Conservation (phyloP, 2,888 invertebrate genomes). For the Cryptophagus acutangulus region DNA sequence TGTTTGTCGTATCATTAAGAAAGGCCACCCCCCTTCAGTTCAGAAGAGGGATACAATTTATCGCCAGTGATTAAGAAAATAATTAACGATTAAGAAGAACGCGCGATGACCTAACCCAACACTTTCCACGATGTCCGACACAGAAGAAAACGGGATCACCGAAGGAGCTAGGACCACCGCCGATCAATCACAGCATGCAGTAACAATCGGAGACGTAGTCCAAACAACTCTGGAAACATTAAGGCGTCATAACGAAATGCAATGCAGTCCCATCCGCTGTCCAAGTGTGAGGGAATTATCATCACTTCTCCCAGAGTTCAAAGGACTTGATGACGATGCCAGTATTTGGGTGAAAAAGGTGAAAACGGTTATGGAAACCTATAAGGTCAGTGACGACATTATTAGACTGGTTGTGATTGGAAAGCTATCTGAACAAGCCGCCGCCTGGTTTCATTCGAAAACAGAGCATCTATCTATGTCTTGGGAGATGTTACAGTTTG, state of each 20-base stretch:
- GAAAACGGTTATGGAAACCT: slow-evolving; percentile 10
- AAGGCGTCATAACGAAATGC: slow-evolving; percentile 4
- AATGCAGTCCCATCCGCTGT: not conserved
- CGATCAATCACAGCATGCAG: too few relatives aligned
- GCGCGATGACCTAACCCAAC: too few relatives aligned
- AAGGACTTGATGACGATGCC: slow-evolving; percentile 8
- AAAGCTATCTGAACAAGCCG: slow-evolving; percentile 11
- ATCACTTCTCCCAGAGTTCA: slow-evolving; percentile 12
- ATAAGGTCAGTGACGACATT: slow-evolving; percentile 13
- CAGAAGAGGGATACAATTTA: too few relatives aligned
- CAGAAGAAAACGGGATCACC: too few relatives aligned
- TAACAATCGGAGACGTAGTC: slow-evolving; percentile 3
- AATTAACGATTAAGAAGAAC: too few relatives aligned
- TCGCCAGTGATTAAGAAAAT: too few relatives aligned
- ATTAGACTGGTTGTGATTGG: slow-evolving; percentile 16
- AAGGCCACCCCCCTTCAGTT: too few relatives aligned
- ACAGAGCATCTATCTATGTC: slow-evolving; percentile 11
- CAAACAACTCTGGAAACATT: slow-evolving; percentile 10
- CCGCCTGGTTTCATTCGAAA: slow-evolving; percentile 15
- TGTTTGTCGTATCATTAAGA: too few relatives aligned
- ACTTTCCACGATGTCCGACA: too few relatives aligned
- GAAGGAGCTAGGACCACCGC: too few relatives aligned
- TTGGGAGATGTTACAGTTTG: slow-evolving; percentile 10
- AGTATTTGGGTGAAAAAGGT: slow-evolving; percentile 13
- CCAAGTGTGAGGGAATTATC: slow-evolving; percentile 9